Conservation (phyloP, 2,113 vertebrate species). For the Lamprologus tigripictilis region DNA sequence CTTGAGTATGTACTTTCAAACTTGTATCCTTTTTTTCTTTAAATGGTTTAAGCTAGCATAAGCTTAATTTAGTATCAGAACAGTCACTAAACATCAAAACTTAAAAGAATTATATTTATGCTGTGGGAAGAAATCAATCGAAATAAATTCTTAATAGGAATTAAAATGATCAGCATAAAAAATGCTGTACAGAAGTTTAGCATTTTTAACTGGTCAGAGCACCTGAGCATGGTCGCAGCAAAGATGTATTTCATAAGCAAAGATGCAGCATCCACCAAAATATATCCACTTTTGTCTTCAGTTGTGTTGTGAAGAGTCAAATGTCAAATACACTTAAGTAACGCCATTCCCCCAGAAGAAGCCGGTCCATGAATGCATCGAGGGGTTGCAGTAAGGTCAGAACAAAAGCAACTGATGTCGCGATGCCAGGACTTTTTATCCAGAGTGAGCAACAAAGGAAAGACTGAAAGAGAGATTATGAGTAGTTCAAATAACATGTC, state of each 20-base stretch:
- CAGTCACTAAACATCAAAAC: neutral
- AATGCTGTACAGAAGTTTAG: neutral
- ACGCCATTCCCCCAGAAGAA: neutral
- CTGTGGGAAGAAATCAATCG: rapidly evolving
- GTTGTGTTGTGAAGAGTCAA: neutral
- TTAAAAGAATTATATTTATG: neutral
- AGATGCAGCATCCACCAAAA: neutral
- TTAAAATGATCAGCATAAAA: neutral
- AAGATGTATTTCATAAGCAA: rapidly evolving
- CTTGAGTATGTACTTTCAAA: neutral
- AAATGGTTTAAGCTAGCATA: neutral
- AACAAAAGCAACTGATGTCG: neutral
- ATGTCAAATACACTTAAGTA: neutral
- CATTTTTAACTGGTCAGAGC: neutral
- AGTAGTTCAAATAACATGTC: neutral
- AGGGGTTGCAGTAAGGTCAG: neutral
- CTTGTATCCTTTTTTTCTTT: neutral
- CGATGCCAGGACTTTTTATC: neutral
- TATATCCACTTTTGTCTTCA: neutral
- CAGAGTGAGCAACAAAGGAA: neutral
- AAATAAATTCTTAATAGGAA: neutral
- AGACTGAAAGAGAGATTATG: neutral
- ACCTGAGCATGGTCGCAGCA: neutral
- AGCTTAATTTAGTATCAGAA: neutral
- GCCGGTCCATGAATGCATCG: rapidly evolving